Evolutionary conservation across 2,113 vertebrate genomes (phyloP), one percentile per base, ranked within the genome.

Genomic region (Barnardius zonarius): DNA sequence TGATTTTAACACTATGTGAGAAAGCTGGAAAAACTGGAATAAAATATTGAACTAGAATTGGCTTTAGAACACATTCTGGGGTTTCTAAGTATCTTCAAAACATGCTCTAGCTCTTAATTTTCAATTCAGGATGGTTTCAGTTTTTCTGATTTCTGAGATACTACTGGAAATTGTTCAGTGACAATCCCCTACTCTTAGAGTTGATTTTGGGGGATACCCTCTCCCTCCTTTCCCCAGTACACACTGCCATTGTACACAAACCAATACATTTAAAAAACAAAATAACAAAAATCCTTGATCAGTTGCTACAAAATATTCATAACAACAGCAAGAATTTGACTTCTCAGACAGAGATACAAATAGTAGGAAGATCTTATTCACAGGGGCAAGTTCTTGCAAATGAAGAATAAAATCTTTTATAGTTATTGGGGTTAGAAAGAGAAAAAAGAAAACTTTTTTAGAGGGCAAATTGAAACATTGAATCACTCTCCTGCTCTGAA

Each of bases 171-270:
- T 27, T 0, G 1, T 35, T 10, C 44, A 77, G 30, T 28, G 14
- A 74, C 4, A 57, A 44, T 27, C 8, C 13, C 9, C 16, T 80
- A 23, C 17, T 22, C 16, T 48, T 22, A 80, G 20, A 73, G 15
- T 4, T 2, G 15, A 73, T n/a, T 63, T 88, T 8, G 2, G 11
- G 16, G 20, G 6, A 33, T 33, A 69, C 2, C 2, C 1, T 69
- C 7, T 8, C 13, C 2, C 20, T 63, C 1, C 0, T 30, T 9
- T 25, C 25, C 14, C 4, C 15, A 44, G 0, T 11, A 17, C 3
- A 31, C 54, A 52, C 6, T 51, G 13, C 6, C 7, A 2, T 23
- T 7, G 0, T 33, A 52, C 28, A 39, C 35, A 72, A 48, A 92
- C 9, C 4, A 43, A 43, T 4, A 49, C 0, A 70, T 67, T 84